Evolutionary conservation across 2,888 invertebrate genomes (phyloP), one percentile per base, ranked within the genome.

Genomic region (Protonemura montana): DNA sequence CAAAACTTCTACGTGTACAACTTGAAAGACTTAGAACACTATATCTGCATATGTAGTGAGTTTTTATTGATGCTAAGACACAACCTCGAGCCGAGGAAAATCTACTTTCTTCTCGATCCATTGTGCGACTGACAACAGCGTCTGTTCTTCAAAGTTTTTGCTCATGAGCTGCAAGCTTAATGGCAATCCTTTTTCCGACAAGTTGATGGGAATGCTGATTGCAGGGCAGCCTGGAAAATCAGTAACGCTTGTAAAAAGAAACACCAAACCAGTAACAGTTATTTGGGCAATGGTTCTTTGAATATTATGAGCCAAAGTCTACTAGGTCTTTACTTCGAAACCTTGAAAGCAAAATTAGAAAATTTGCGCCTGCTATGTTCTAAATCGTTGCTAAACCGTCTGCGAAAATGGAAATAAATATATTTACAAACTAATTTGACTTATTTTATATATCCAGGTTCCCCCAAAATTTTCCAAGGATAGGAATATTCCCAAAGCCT

Each of bases 91-190:
- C 86, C 88, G 89, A 25, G 95, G 94, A 92, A 96, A 96, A 86
- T 93, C 91, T 1, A 97, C 95, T 89, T 93, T 91, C 86, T 92
- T 92, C 92, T 98, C 97, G 88, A 98, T 95, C 94, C 94, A 97
- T 89, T 95, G 95, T 0, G 97, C 97, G 27, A 96, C 94, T 88
- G 94, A 94, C 13, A 98, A 91, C 87, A 99, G 90, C 87, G 94
- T 91, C 78, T 94, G 92, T 91, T 99, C 99, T 25, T 95, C 94
- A 86, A 96, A 93, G 88, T 93, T 93, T 0, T 95, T 95, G 0
- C 96, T 97, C 94, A 98, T 97, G 10, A 99, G 90, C 91, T 99
- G 99, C 84, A 99, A 90, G 84, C 98, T 95, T 21, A 99, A 91
- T 0, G 99, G 99, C 86, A 98, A 91, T 3, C 95, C 95, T 86